Evolutionary conservation across 2,888 invertebrate species (phyloP).

Genomic region (Nomada flava): DNA sequence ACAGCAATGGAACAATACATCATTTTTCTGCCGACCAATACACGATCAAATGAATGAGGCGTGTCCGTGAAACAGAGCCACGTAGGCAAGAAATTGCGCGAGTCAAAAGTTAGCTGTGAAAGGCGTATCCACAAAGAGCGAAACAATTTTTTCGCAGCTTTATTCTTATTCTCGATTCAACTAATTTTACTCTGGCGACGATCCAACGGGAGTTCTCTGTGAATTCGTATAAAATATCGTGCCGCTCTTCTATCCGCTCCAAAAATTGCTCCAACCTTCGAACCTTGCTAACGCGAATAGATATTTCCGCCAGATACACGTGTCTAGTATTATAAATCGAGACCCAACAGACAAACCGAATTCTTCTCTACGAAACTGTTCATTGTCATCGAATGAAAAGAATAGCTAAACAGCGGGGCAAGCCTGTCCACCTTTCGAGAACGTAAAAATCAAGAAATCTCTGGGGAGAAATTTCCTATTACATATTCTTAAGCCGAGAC

Average conservation of each 20-base stretch:
- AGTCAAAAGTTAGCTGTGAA: slow-evolving; percentile 16
- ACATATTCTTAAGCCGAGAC: slow-evolving; percentile 18
- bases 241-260: slow-evolving; percentile 3
- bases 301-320: background rate
- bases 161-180: slow-evolving; percentile 35
- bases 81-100: background rate
- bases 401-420: too few species aligned
- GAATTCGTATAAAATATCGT: slow-evolving; percentile 10
- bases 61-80: background rate
- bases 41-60: background rate
- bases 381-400: too few species aligned
- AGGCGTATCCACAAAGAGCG: slow-evolving; percentile 11
- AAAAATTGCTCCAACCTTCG: background rate
- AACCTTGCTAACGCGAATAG: background rate
- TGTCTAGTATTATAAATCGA: too few species aligned
- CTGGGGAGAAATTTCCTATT: background rate
- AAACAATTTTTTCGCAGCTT: slow-evolving; percentile 35
- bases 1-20: background rate
- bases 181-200: slow-evolving; percentile 57
- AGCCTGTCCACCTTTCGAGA: too few species aligned
- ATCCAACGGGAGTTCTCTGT: slow-evolving; percentile 42
- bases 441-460: too few species aligned
- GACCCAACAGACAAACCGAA: too few species aligned
- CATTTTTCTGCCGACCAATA: background rate
- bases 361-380: too few species aligned